Conservation (phyloP, 2,888 invertebrate genomes). For the Deilephila elpenor region DNA sequence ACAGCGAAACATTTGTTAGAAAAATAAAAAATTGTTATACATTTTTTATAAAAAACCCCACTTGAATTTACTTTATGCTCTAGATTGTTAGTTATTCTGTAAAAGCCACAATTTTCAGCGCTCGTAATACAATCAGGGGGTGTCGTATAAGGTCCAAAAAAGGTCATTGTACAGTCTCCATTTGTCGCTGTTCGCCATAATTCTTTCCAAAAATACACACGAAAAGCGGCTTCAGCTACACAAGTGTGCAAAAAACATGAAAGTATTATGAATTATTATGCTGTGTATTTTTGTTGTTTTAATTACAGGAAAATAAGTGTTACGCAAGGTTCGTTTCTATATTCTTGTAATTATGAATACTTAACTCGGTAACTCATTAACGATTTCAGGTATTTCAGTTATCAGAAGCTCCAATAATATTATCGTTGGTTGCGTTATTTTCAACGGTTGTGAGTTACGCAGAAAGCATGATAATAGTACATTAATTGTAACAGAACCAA, state of each 20-base stretch:
- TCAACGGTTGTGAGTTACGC: no score
- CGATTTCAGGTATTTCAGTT: no score
- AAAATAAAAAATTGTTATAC: no score
- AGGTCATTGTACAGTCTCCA: not conserved
- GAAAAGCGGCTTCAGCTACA: not conserved
- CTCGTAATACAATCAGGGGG: conserved; percentile 7
- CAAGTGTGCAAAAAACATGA: not conserved
- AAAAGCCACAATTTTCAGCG: not conserved
- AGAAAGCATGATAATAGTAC: no score
- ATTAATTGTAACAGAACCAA: no score
- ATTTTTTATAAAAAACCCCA: not conserved
- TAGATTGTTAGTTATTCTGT: not conserved
- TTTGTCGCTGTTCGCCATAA: conserved; percentile 16
- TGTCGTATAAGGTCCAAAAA: not conserved
- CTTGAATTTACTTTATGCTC: not conserved
- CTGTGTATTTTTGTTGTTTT: not conserved
- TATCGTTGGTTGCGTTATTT: no score
- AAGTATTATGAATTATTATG: not conserved
- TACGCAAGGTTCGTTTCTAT: no score
- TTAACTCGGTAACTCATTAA: no score
- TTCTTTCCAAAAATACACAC: conserved; percentile 1
- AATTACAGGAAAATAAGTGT: not conserved
- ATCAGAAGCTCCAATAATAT: no score
- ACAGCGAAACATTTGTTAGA: no score
- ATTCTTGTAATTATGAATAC: no score